These are phyloP conservation scores for Parelbella ahira DNA, from an alignment of 2,888 invertebrate genomes.

Conservation along the genomic window DNA sequence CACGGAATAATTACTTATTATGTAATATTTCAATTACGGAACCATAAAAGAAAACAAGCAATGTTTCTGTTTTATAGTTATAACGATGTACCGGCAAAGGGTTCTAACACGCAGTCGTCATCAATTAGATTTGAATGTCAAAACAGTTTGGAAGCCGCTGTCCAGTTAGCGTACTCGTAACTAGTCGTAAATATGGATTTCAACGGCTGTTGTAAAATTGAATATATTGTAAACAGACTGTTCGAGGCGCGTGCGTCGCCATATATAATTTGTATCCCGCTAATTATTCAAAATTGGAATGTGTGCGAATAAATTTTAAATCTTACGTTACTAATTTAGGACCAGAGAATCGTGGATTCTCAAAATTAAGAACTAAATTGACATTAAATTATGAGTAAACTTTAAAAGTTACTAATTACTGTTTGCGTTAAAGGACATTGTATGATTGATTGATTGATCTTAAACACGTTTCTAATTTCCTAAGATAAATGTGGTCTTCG, in stretches of 20 bases:
- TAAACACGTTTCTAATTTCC: too few relatives aligned
- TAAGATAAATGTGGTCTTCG: too few relatives aligned
- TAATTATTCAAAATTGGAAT: slow-evolving; percentile 26
- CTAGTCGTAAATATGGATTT: slow-evolving; percentile 65
- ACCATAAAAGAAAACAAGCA: too few relatives aligned
- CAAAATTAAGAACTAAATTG: slow-evolving; percentile 15
- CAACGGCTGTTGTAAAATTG: slow-evolving; percentile 66
- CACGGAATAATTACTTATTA: too few relatives aligned
- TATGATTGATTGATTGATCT: slow-evolving; percentile 14
- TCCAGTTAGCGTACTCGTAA: slow-evolving; percentile 58
- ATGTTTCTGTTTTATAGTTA: too few relatives aligned
- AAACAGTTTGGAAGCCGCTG: slow-evolving; percentile 40
- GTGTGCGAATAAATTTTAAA: slow-evolving; percentile 22
- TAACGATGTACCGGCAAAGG: too few relatives aligned
- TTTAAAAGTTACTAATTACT: too few relatives aligned
- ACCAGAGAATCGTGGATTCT: slow-evolving; percentile 15
- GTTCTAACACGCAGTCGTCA: too few relatives aligned
- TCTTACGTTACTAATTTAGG: slow-evolving; percentile 21
- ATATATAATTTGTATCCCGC: slow-evolving; percentile 27
- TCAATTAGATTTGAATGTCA: slow-evolving; percentile 36
- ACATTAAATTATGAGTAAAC: slow-evolving; percentile 18
- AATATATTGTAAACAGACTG: slow-evolving; percentile 65
- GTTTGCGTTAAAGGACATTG: slow-evolving; percentile 8
- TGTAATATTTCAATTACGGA: too few relatives aligned
- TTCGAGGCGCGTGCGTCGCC: slow-evolving; percentile 37